Conservation (phyloP, 2,113 vertebrate species). For the Serinus canaria region DNA sequence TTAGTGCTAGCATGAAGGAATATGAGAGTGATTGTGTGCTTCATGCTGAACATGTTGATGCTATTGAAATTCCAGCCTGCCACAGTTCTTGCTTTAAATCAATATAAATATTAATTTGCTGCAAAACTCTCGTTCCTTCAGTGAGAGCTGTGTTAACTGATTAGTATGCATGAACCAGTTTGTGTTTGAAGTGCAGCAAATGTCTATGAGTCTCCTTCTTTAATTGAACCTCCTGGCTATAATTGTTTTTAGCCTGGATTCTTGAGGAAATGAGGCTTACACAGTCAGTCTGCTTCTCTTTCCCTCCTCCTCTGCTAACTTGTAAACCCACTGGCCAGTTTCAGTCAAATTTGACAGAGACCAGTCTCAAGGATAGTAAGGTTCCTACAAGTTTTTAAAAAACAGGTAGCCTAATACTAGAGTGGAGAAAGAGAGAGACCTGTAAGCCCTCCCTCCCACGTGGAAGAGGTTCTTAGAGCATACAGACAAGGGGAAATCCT, state of each 20-base stretch:
- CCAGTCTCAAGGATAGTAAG: neutral
- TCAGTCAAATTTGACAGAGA: neutral
- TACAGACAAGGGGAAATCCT: neutral
- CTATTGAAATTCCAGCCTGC: neutral
- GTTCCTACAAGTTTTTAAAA: neutral
- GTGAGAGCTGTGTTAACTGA: neutral
- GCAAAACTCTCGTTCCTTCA: neutral
- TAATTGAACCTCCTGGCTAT: constrained; percentile 60
- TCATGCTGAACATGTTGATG: neutral
- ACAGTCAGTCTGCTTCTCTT: neutral
- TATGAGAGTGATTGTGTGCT: neutral
- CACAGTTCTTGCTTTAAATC: neutral
- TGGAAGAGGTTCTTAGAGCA: neutral
- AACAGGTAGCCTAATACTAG: neutral
- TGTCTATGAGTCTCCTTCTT: constrained; percentile 4
- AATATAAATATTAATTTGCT: constrained; percentile 28
- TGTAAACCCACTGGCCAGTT: neutral
- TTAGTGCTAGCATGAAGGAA: neutral
- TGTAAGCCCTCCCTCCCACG: neutral
- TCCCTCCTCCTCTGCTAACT: neutral
- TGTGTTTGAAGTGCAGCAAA: constrained; percentile 10
- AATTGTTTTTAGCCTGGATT: constrained; percentile 41
- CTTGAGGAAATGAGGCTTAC: constrained; percentile 20
- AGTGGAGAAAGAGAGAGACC: neutral
- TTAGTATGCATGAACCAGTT: constrained; percentile 16